phyloP scores from a whole-genome alignment of 2,113 vertebrate genomes.

The Mus spicilegus region DNA sequence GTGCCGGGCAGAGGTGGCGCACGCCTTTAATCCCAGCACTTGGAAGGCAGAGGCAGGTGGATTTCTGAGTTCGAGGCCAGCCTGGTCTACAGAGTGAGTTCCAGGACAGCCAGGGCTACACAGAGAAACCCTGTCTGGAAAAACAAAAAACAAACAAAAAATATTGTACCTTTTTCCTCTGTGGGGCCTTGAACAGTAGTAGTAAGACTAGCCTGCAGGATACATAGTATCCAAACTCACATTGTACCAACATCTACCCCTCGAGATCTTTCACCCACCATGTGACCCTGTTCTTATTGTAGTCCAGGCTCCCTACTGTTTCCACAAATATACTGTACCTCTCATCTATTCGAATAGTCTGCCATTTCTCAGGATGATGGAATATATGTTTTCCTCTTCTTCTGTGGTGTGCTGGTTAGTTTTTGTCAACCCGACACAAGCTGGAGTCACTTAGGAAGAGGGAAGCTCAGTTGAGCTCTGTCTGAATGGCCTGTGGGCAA shows the following conservation, averaged over 20 bases:
- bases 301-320: neutral
- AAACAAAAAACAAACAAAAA: neutral
- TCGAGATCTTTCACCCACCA: neutral
- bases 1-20: no score
- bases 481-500: neutral
- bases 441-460: neutral
- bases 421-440: neutral
- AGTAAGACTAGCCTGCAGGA: neutral
- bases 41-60: no score
- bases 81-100: no score
- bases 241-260: neutral
- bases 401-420: neutral
- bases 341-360: neutral
- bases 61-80: no score
- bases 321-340: neutral
- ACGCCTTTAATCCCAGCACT: no score
- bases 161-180: neutral
- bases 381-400: neutral
- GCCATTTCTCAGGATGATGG: neutral
- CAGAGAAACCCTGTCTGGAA: no score
- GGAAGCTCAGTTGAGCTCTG: neutral
- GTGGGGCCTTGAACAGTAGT: neutral
- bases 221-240: neutral
- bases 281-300: fast-evolving
- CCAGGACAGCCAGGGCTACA: no score